Percentiles rank a stretch among this genome's conserved stretches.
phyloP scores from a whole-genome alignment of 2,113 vertebrate genomes.

The Microcebus jonahi region DNA sequence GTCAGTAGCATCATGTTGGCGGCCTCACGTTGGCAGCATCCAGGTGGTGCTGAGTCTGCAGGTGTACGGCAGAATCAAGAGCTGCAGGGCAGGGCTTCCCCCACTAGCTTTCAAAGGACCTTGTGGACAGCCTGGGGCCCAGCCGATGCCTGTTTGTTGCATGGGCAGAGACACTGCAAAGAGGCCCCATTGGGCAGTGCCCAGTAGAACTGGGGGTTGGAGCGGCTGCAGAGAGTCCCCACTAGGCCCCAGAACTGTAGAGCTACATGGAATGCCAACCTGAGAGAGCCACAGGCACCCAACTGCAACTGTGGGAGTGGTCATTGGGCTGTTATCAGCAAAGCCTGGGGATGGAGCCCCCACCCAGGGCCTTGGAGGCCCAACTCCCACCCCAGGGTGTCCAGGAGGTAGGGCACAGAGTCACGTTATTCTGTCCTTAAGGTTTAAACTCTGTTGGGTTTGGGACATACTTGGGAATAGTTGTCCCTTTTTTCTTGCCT shows the following conservation, averaged over 20 bases:
- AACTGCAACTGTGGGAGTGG: not conserved
- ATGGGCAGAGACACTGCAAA: not conserved
- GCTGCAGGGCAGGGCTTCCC: not conserved
- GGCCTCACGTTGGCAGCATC: not conserved
- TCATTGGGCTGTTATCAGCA: not conserved
- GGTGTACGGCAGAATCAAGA: not conserved
- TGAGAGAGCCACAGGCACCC: not conserved
- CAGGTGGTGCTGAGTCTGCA: not conserved
- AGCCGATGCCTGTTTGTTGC: not conserved
- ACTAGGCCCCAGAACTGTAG: not conserved
- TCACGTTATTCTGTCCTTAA: not conserved
- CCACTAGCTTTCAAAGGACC: not conserved
- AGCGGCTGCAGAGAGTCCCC: not conserved
- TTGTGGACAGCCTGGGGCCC: not conserved
- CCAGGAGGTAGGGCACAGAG: not conserved
- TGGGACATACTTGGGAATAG: not conserved
- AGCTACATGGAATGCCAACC: not conserved
- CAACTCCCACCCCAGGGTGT: not conserved
- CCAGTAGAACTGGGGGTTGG: not conserved
- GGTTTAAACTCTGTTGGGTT: not conserved
- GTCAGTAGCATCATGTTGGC: not conserved
- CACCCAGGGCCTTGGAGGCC: not conserved
- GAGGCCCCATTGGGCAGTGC: not conserved
- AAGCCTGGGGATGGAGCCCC: not conserved
- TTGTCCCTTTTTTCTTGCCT: not conserved